Percentiles rank a stretch among this genome's conserved stretches.
These are phyloP conservation scores for Hapalemur alaotrensis DNA, from an alignment of 2,797 vertebrate species.

Conservation along the genomic window DNA sequence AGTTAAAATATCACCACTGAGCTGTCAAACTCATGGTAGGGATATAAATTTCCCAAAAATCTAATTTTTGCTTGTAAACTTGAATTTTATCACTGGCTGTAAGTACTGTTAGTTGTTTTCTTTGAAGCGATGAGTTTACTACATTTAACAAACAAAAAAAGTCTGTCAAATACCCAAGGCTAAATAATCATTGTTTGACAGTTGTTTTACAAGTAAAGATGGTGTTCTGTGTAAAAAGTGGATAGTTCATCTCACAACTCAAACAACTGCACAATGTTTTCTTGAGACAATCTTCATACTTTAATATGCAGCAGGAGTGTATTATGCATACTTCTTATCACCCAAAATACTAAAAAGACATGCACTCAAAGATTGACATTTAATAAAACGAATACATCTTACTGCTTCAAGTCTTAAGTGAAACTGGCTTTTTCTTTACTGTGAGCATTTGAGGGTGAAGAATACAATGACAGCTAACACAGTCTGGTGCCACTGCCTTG, in stretches of 20 bases:
- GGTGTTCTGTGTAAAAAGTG: neutral
- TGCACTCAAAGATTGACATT: neutral
- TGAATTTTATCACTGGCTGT: neutral
- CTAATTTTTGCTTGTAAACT: neutral
- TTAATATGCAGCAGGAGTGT: neutral
- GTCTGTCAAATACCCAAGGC: neutral
- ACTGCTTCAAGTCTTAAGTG: neutral
- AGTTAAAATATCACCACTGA: neutral
- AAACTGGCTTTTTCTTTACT: neutral
- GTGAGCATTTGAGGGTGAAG: neutral
- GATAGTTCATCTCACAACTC: neutral
- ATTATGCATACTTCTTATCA: neutral
- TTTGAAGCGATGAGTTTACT: neutral
- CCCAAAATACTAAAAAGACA: neutral
- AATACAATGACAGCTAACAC: neutral
- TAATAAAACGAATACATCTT: neutral
- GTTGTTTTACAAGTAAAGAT: neutral
- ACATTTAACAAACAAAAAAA: neutral
- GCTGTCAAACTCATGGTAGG: neutral
- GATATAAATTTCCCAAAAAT: neutral
- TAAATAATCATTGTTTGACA: neutral
- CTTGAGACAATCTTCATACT: neutral
- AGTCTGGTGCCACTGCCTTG: neutral
- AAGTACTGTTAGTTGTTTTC: neutral
- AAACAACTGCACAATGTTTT: neutral